These are phyloP conservation scores for Apodemus agrarius DNA, from an alignment of 2,797 vertebrate species.

Conservation along the genomic window DNA sequence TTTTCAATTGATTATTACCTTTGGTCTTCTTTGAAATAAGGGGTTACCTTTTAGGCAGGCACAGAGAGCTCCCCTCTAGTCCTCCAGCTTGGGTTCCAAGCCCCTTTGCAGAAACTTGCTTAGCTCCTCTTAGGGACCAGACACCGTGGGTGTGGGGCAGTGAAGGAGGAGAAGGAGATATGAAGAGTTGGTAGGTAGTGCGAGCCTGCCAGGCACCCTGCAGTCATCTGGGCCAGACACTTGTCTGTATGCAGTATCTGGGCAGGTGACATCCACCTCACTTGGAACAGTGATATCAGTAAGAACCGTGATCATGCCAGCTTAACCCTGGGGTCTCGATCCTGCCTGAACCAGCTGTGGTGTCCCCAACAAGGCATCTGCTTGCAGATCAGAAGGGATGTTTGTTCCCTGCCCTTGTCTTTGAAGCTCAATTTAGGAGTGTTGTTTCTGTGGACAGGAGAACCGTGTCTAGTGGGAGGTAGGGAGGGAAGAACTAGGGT, in stretches of 20 bases:
- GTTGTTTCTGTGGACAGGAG: background rate
- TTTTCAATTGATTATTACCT: background rate
- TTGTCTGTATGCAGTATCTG: background rate
- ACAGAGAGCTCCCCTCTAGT: background rate
- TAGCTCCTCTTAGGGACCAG: background rate
- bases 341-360: background rate
- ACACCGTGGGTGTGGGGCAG: background rate
- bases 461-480: background rate
- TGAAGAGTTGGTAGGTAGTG: background rate
- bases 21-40: no score
- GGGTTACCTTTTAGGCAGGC: background rate
- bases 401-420: background rate
- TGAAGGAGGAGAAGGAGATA: background rate
- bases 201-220: background rate
- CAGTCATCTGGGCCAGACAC: background rate
- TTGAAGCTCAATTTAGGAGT: background rate
- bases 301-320: no score
- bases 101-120: background rate
- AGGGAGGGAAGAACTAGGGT: background rate
- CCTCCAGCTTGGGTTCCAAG: background rate
- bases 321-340: background rate
- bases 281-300: background rate
- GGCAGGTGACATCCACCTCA: background rate
- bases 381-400: background rate
- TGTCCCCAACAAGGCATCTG: background rate